Conservation (phyloP, 2,888 invertebrate genomes). For the Heteromurus nitidus region DNA sequence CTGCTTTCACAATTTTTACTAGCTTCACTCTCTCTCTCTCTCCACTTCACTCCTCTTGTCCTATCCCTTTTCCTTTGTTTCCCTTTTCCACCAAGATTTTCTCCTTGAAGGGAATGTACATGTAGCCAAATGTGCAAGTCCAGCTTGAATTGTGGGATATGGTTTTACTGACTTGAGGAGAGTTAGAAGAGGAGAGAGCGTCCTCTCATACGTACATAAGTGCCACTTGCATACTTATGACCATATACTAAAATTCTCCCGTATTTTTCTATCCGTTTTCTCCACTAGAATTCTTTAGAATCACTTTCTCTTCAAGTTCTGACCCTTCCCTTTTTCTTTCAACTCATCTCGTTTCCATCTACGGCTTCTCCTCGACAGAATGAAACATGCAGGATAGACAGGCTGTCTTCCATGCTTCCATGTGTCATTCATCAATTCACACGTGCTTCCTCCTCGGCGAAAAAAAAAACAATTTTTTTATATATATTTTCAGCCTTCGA, state of each 20-base stretch:
- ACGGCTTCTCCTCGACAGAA: slow-evolving; percentile 1
- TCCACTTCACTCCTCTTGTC: not conserved
- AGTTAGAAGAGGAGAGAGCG: too few species aligned
- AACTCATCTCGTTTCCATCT: not conserved
- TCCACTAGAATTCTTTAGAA: not conserved
- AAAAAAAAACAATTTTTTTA: slow-evolving; percentile 23
- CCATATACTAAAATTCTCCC: slow-evolving; percentile 3
- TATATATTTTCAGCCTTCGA: not conserved
- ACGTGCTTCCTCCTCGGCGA: slow-evolving; percentile 27
- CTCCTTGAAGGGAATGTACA: not conserved
- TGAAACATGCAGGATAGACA: slow-evolving; percentile 23
- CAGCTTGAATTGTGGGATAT: too few species aligned
- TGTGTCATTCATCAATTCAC: slow-evolving; percentile 51
- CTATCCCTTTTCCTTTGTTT: slow-evolving; percentile 31
- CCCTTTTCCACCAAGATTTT: slow-evolving; percentile 34
- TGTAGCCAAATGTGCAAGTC: not conserved
- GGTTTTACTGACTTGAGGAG: not conserved
- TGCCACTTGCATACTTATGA: slow-evolving; percentile 12
- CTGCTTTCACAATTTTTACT: not conserved
- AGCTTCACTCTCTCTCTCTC: not conserved
- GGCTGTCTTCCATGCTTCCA: slow-evolving; percentile 35
- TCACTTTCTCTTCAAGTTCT: slow-evolving; percentile 6
- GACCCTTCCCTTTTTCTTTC: not conserved
- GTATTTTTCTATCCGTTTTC: not conserved
- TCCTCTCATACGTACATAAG: slow-evolving; percentile 6